These are phyloP conservation scores for Lamellibrachia satsuma DNA, from an alignment of 2,888 invertebrate genomes.

Conservation along the genomic window DNA sequence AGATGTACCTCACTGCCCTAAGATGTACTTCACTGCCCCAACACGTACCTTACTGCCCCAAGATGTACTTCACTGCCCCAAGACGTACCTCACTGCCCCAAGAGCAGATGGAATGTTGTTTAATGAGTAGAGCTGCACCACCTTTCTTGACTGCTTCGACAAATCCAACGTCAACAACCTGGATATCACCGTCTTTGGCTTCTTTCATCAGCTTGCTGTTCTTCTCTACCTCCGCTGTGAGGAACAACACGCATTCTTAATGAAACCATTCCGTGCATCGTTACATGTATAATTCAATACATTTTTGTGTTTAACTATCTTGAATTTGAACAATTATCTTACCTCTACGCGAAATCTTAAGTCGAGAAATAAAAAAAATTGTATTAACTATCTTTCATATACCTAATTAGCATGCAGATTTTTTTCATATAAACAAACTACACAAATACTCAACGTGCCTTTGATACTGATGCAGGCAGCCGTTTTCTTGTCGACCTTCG, in stretches of 20 bases:
- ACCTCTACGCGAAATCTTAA: no score
- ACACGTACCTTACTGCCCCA: no score
- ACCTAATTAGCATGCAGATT: no score
- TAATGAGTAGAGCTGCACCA: constrained; percentile 73
- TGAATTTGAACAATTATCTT: no score
- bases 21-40: no score
- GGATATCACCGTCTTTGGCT: constrained; percentile 77
- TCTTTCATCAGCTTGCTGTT: constrained; percentile 74
- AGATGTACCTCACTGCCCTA: no score
- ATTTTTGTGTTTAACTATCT: no score
- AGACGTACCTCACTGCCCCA: constrained; percentile 86
- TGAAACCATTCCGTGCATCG: neutral
- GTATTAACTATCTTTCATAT: no score
- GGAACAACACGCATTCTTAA: constrained; percentile 22
- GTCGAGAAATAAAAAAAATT: no score
- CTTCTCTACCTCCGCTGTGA: constrained; percentile 74
- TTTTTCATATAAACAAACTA: no score
- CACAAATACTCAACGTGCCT: constrained; percentile 55
- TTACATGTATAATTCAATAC: no score
- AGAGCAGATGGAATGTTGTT: constrained; percentile 78
- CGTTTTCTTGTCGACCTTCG: constrained; percentile 73
- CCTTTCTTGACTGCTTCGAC: constrained; percentile 71
- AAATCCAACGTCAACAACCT: constrained; percentile 79
- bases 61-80: no score
- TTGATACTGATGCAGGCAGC: constrained; percentile 81